These are phyloP conservation scores for Cathartes aura DNA, from an alignment of 2,113 vertebrate species.

Conservation along the genomic window DNA sequence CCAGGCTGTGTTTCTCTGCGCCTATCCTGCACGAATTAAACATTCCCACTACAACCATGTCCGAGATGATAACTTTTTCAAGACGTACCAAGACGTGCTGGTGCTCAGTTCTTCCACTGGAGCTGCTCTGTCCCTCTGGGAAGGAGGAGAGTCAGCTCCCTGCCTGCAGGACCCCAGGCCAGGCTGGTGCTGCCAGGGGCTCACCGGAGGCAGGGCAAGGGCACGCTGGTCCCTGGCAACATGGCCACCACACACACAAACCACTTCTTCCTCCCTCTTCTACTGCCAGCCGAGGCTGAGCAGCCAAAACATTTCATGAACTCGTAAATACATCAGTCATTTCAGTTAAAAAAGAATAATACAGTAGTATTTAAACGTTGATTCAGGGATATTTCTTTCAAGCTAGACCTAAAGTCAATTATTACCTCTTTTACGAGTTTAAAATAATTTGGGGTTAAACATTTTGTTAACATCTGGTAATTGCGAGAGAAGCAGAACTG, in stretches of 20 bases:
- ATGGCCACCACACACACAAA: rapidly evolving
- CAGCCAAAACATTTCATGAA: background rate
- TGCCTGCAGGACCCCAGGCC: background rate
- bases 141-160: background rate
- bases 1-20: rapidly evolving
- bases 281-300: background rate
- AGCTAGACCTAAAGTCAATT: background rate
- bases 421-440: background rate
- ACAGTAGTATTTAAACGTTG: background rate
- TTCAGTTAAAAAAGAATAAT: background rate
- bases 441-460: background rate
- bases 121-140: background rate
- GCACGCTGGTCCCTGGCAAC: background rate
- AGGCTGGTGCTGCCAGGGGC: background rate
- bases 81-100: rapidly evolving
- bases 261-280: background rate
- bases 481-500: background rate
- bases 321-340: background rate
- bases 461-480: background rate
- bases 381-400: background rate
- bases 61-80: background rate
- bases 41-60: background rate
- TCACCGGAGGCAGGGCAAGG: background rate
- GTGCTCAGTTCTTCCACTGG: background rate
- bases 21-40: background rate